Conservation (phyloP, 1,140 invertebrate genomes). For the Cotesia chilonis region DNA sequence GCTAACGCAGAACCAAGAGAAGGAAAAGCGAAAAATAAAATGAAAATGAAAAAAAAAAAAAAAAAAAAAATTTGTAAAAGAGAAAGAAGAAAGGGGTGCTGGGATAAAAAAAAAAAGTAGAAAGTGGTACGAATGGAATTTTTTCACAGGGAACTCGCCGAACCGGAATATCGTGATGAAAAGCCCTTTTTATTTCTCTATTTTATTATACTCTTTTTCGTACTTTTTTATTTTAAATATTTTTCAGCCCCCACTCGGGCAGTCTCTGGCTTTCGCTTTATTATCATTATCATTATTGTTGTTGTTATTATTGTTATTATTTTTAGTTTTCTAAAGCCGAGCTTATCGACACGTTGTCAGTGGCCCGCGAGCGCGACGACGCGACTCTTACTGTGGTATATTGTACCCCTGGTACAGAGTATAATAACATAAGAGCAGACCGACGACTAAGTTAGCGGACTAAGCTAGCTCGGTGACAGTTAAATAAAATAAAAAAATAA, state of each 20-base stretch:
- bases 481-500: not conserved
- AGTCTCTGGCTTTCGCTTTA: slow-evolving; percentile 1
- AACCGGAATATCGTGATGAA: slow-evolving; percentile 39
- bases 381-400: not conserved
- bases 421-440: not conserved
- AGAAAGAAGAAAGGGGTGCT: slow-evolving; percentile 11
- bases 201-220: slow-evolving; percentile 21
- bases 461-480: not conserved
- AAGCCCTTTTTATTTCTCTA: slow-evolving; percentile 38
- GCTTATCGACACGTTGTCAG: slow-evolving; percentile 19
- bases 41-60: slow-evolving; percentile 7
- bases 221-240: not conserved
- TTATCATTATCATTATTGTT: not conserved
- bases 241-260: no score
- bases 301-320: slow-evolving; percentile 2
- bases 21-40: not conserved
- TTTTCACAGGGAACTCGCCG: slow-evolving; percentile 37
- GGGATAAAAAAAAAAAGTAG: slow-evolving; percentile 16
- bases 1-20: not conserved
- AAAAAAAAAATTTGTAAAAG: not conserved
- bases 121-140: slow-evolving; percentile 37
- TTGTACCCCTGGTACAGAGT: not conserved
- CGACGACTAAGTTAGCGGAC: not conserved
- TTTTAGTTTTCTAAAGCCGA: not conserved
- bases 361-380: no score